Evolutionary conservation across 2,113 vertebrate genomes (phyloP), one percentile per base, ranked within the genome.

Genomic region (Drymodes brunneopygia): DNA sequence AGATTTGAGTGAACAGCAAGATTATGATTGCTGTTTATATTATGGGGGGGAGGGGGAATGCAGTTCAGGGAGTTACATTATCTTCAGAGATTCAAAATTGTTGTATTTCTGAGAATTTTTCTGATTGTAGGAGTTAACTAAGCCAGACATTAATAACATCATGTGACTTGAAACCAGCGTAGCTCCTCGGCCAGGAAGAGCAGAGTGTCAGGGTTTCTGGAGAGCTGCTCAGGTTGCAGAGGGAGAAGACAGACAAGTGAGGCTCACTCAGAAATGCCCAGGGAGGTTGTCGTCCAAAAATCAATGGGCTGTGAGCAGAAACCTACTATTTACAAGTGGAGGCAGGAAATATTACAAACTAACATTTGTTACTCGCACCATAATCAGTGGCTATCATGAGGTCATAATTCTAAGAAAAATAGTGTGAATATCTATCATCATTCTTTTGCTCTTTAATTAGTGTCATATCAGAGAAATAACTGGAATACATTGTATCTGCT

Each of bases 391-490:
- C 53, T 84, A 44, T 60, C 40, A 15, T 47, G 65, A 38, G 33
- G 36, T 60, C 35, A 28, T 80, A 58, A 70, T 92, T 64, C 38
- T 28, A 54, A 85, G 74, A 45, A 47, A 86, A 91, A 50, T 17
- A 14, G 38, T 29, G 25, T 48, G 36, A 64, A 24, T 86, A 66
- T 72, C 38, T 84, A 2, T 78, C 42, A 31, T 81, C 11, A 17
- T 86, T 92, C 51, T 74, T 94, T 69, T 89, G 57, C 70, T 35
- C 42, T 69, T 86, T 79, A 88, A 81, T 94, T 91, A 70, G 33
- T 65, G 45, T 82, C 25, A 2, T 64, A 54, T 74, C 31, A 48
- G 77, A 84, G 69, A 67, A 84, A 36, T 66, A 62, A 70, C 31
- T 88, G 38, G 66, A 81, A 73, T 62, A n/a, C 24, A 33, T 54